Percentiles rank a stretch among this genome's conserved stretches.
These are phyloP conservation scores for Drosophila siamana DNA, from an alignment of 2,888 invertebrate genomes.

Conservation along the genomic window DNA sequence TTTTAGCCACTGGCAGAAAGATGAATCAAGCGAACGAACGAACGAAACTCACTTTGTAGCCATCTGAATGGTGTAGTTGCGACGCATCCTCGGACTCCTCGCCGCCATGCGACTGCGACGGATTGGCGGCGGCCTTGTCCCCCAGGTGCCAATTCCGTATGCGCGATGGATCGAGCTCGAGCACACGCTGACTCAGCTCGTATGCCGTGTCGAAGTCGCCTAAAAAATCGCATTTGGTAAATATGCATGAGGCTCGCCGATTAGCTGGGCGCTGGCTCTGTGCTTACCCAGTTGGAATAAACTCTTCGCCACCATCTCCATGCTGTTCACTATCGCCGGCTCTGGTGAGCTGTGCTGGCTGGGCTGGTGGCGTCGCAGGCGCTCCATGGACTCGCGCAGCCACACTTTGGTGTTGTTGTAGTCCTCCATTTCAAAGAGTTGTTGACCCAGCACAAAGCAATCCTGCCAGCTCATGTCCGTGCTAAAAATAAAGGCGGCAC, in stretches of 20 bases:
- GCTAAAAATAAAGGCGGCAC: constrained; percentile 83
- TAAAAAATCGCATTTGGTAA: constrained; percentile 52
- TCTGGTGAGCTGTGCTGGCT: constrained; percentile 83
- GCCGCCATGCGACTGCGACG: constrained; percentile 2
- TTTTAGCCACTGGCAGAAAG: constrained; percentile 30
- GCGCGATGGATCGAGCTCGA: constrained; percentile 70
- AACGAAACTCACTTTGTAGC: constrained; percentile 57
- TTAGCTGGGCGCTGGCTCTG: constrained; percentile 33
- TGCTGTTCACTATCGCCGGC: constrained; percentile 67
- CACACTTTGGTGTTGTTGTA: constrained; percentile 96
- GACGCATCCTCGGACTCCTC: constrained; percentile 22
- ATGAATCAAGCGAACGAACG: neutral
- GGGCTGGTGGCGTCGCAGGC: constrained; percentile 88
- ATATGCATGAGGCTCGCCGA: constrained; percentile 42
- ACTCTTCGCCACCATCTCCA: constrained; percentile 78
- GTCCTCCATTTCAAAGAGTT: constrained; percentile 95
- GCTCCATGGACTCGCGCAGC: constrained; percentile 95
- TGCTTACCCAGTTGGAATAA: constrained; percentile 78
- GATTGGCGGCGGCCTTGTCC: constrained; percentile 51
- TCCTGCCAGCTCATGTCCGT: constrained; percentile 92
- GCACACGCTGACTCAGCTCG: constrained; percentile 73
- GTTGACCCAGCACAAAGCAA: constrained; percentile 97
- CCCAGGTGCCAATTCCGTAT: constrained; percentile 72
- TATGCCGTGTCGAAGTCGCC: constrained; percentile 76
- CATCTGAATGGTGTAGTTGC: constrained; percentile 45